A percentile compares a stretch with the other conserved stretches of the same genome.
phyloP scores from a whole-genome alignment of 2,888 invertebrate species.

The Pecten maximus region DNA sequence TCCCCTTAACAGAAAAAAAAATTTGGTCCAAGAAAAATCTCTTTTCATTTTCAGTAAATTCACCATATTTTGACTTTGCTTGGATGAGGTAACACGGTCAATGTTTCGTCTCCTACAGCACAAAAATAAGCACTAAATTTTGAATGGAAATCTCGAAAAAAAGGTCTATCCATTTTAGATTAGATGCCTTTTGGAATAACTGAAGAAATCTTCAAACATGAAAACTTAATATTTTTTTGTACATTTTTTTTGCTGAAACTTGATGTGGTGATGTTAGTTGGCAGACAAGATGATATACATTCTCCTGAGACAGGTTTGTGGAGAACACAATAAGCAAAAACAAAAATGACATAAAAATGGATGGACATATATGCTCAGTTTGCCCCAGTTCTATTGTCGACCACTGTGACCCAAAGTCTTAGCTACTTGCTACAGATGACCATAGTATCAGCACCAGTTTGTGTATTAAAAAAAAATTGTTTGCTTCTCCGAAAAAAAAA shows the following conservation, averaged over 20 bases:
- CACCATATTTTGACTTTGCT: background rate
- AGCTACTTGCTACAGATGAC: background rate
- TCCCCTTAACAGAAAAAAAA: background rate
- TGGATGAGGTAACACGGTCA: background rate
- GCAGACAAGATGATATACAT: conserved; percentile 30
- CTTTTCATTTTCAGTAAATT: background rate
- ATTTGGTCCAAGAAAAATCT: background rate
- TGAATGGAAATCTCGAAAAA: background rate
- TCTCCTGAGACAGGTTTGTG: conserved; percentile 4
- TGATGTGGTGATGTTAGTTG: background rate
- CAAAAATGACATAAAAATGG: background rate
- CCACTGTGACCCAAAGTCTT: conserved; percentile 22
- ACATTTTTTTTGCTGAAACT: background rate
- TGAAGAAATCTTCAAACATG: background rate
- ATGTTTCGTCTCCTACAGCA: background rate
- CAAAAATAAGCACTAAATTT: conserved; percentile 24
- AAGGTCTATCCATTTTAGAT: background rate
- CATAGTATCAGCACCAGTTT: conserved; percentile 26
- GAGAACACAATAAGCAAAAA: conserved; percentile 9
- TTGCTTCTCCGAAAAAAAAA: conserved; percentile 7
- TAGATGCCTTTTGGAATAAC: background rate
- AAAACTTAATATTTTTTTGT: background rate
- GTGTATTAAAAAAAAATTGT: background rate
- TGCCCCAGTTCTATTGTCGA: background rate
- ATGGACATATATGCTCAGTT: background rate